A percentile compares a stretch with the other conserved stretches of the same genome.
These are phyloP conservation scores for Microtus montanus DNA, from an alignment of 2,113 vertebrate genomes.

Conservation along the genomic window DNA sequence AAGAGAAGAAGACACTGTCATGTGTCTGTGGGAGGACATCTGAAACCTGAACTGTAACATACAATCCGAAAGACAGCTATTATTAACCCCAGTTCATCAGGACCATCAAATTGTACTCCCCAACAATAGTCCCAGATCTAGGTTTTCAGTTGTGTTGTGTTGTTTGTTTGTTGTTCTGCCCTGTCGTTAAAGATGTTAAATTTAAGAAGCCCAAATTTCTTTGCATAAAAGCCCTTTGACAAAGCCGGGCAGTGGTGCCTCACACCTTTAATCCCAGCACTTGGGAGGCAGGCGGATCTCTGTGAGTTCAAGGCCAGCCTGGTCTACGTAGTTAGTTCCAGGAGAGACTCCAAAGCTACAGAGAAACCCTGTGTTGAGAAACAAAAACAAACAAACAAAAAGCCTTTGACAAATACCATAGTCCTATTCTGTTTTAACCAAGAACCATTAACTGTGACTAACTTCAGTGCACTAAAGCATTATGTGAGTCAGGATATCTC, in stretches of 20 bases:
- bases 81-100: neutral
- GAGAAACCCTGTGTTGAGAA: too few relatives aligned
- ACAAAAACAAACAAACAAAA: neutral
- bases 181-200: neutral
- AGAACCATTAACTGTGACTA: neutral
- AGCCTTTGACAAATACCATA: neutral
- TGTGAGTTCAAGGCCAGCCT: too few relatives aligned
- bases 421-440: neutral
- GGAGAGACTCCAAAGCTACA: too few relatives aligned
- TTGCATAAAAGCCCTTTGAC: neutral
- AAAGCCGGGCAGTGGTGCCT: neutral
- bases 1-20: neutral
- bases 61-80: neutral
- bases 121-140: neutral
- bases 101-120: neutral
- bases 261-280: too few relatives aligned
- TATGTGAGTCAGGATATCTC: neutral
- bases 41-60: neutral
- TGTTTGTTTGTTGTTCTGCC: neutral
- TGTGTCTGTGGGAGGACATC: too few relatives aligned
- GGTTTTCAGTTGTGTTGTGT: neutral
- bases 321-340: too few relatives aligned
- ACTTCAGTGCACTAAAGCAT: neutral
- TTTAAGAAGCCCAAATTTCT: neutral
- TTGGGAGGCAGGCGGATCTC: too few relatives aligned